Base-by-base conservation (phyloP, 1,140 invertebrate genomes). In the Pseudachorutes palmiensis region DNA sequence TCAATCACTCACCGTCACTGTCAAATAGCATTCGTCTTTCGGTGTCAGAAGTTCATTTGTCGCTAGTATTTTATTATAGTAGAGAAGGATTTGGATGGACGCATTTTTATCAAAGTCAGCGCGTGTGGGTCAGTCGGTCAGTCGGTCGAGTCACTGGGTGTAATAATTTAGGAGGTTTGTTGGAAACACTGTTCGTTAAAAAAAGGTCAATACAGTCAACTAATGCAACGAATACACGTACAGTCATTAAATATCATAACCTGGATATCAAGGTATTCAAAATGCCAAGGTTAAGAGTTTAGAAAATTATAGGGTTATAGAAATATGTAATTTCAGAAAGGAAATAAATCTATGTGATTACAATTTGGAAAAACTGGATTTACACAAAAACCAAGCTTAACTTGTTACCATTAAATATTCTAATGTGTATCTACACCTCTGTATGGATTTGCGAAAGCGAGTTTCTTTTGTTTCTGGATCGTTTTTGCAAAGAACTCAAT, bases 151-250 rank as follows among this genome's bases (percentile, higher is more conserved):
- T 41, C 19, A 41, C 5, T 41, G 19, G 36, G 5, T 5, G 36
- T 41, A 41, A 41, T 41, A 41, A 41, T 41, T n/a, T 41, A 41
- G 24, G 51, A 55, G 14, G 51, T 55, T 12, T 55, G 14, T 16
- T 19, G 51, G n/a, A n/a, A n/a, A n/a, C n/a, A n/a, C 36, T 12
- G 36, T 19, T 55, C 51, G 51, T 5, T 5, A 5, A 14, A 3
- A 55, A 55, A 55, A 55, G 24, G 24, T 55, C 51, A 55, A 55
- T 55, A 55, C 51, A 55, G 12, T 55, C 51, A 55, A 55, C 51
- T 55, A n/a, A 19, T 55, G 51, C 51, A 55, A 55, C 51, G 51
- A 55, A 55, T 45, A 45, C 9, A 12, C 36, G 19, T 12, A 45
- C 19, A 19, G 19, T 12, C 9, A 45, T 12, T 45, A 45, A 45